Percentiles rank a stretch among this genome's conserved stretches.
Evolutionary conservation across 2,797 vertebrate genomes (phyloP).

Genomic region (Rhinichthys osculus): DNA sequence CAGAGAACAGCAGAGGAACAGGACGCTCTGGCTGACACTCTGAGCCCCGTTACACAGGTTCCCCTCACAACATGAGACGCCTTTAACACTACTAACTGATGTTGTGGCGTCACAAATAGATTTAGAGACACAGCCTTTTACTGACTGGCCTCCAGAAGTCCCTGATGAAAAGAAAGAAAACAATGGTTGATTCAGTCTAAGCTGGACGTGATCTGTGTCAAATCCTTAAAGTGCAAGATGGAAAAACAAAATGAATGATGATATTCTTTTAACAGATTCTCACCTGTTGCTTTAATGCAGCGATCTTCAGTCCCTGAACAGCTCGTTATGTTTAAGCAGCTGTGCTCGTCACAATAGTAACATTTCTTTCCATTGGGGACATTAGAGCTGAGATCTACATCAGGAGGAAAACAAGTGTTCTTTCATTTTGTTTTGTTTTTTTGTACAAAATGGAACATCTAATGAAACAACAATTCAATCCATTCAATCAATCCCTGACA

Average conservation of each 20-base stretch:
- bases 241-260: not conserved
- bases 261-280: not conserved
- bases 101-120: not conserved
- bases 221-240: not conserved
- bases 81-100: rapidly evolving
- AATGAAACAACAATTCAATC: not conserved
- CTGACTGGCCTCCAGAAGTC: not conserved
- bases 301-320: slow-evolving; percentile 27
- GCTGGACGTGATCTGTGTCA: not conserved
- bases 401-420: not conserved
- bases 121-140: slow-evolving; percentile 10
- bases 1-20: slow-evolving; percentile 15
- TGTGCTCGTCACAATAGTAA: slow-evolving; percentile 1
- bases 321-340: slow-evolving; percentile 2
- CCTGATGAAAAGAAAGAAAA: not conserved
- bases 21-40: not conserved
- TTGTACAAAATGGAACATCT: not conserved
- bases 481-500: not conserved
- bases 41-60: not conserved
- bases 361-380: slow-evolving; percentile 22
- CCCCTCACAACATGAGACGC: not conserved
- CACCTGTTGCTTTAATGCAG: slow-evolving; percentile 9
- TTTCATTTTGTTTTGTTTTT: not conserved
- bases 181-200: not conserved
- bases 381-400: not conserved